Evolutionary conservation across 1,140 invertebrate species (phyloP).

Genomic region (Cardiocondyla obscurior): DNA sequence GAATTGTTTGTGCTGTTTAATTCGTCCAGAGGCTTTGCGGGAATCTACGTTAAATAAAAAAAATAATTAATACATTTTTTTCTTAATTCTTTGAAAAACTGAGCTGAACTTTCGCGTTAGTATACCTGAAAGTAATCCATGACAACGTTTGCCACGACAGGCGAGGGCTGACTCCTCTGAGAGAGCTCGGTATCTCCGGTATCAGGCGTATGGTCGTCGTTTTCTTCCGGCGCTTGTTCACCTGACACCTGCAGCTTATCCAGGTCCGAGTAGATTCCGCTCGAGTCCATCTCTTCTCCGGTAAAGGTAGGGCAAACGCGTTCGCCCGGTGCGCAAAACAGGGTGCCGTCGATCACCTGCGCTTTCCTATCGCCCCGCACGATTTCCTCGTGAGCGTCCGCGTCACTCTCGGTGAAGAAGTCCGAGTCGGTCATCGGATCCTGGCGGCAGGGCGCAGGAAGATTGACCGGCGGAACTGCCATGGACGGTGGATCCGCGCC

Average conservation of each 20-base stretch:
- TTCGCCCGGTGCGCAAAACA: slow-evolving; percentile 87
- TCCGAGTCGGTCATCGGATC: slow-evolving; percentile 95
- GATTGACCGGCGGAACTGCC: slow-evolving; percentile 76
- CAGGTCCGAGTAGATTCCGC: slow-evolving; percentile 93
- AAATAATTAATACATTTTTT: too few relatives aligned
- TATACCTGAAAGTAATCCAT: slow-evolving; percentile 73
- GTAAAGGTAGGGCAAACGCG: slow-evolving; percentile 82
- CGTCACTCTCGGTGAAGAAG: slow-evolving; percentile 94
- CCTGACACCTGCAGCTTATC: slow-evolving; percentile 85
- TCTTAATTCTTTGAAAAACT: background rate
- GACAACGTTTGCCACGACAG: slow-evolving; percentile 67
- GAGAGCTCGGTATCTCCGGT: slow-evolving; percentile 80
- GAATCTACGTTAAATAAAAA: slow-evolving; percentile 5
- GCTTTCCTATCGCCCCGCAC: slow-evolving; percentile 86
- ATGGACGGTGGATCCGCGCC: slow-evolving; percentile 88
- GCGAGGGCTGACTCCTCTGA: slow-evolving; percentile 78
- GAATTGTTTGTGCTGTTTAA: slow-evolving; percentile 68
- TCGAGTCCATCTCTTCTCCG: slow-evolving; percentile 91
- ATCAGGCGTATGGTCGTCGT: slow-evolving; percentile 77
- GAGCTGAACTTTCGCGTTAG: background rate
- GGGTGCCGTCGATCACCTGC: slow-evolving; percentile 92
- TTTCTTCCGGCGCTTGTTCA: slow-evolving; percentile 65
- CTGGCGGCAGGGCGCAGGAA: slow-evolving; percentile 83
- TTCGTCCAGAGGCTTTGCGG: slow-evolving; percentile 61
- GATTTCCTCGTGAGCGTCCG: slow-evolving; percentile 90